Base-by-base conservation (phyloP, 2,888 invertebrate genomes). In the Carabus problematicus region DNA sequence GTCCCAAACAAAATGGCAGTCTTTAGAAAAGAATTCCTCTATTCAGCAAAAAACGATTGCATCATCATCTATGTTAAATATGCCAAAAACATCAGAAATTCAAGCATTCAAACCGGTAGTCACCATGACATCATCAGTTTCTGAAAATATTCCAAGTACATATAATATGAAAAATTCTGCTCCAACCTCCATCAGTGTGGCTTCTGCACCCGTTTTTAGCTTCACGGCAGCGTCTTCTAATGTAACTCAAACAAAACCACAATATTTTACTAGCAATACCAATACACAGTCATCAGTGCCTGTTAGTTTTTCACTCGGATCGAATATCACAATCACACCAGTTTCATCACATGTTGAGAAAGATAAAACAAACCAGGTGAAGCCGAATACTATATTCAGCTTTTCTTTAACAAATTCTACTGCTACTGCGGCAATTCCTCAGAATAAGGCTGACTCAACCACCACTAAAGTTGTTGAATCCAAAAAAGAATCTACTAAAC, bases 121-220 rank as follows among this genome's bases (percentile, higher is more conserved):
- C 11, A 55, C 1, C 62, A 52, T 41, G 52, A 52, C 18, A 8
- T 19, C 59, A 29, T 16, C 47, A 55, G n/a, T 59, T 47, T 18
- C 66, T 11, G 39, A 52, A 55, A 59, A 39, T 8, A 9, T 64
- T 16, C n/a, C n/a, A n/a, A n/a, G n/a, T n/a, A 12, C 45, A 1
- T 45, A 12, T 45, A 45, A 45, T 45, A 45, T 45, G 11, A 29
- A 29, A 29, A 3, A 29, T 29, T 55, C 55, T 45, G 64, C 39
- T 41, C 54, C 60, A 19, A 29, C 59, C 8, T 55, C 64, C 14
- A 68, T 52, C 52, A 40, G 59, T 40, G 40, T 64, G 18, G 43
- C 63, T 41, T 49, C 72, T 47, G 29, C 41, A 43, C 43, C 67
- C 52, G 54, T 70, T 42, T 70, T 63, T 61, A 68, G 61, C 62